phyloP scores from a whole-genome alignment of 2,888 invertebrate species.

The Lasioglossum zephyrum region DNA sequence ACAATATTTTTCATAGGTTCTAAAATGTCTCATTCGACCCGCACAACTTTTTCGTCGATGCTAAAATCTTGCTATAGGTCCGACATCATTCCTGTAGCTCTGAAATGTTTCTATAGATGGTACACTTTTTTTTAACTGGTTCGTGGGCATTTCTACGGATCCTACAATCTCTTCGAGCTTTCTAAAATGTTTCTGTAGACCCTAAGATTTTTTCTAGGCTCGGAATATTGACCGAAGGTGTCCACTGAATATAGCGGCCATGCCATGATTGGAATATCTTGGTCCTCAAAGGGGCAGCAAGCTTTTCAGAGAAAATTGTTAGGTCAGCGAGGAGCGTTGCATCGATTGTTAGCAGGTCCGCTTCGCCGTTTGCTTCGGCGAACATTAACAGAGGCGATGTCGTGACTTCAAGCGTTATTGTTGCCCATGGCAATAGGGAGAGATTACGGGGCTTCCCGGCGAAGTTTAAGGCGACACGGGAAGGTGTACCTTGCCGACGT shows the following conservation, averaged over 20 bases:
- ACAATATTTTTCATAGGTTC: background rate
- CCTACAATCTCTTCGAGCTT: background rate
- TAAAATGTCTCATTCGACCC: background rate
- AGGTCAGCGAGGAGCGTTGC: background rate
- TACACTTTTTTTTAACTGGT: background rate
- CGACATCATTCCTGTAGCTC: background rate
- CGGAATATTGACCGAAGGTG: background rate
- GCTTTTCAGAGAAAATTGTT: conserved; percentile 6
- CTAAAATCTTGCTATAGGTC: background rate
- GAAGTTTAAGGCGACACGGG: conserved; percentile 38
- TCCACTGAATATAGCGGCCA: background rate
- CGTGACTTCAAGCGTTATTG: conserved; percentile 89
- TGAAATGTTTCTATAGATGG: background rate
- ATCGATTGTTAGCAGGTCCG: conserved; percentile 30
- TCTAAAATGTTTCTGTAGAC: background rate
- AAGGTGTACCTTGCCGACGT: background rate
- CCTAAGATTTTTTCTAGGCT: background rate
- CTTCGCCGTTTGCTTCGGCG: conserved; percentile 84
- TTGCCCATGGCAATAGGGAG: conserved; percentile 87
- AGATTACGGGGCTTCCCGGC: conserved; percentile 85
- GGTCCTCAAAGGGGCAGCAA: background rate
- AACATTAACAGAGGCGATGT: conserved; percentile 85
- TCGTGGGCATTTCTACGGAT: background rate
- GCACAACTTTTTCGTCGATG: background rate
- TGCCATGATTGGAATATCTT: background rate